phyloP scores from a whole-genome alignment of 2,888 invertebrate species.

The Epistrophella euchroma region DNA sequence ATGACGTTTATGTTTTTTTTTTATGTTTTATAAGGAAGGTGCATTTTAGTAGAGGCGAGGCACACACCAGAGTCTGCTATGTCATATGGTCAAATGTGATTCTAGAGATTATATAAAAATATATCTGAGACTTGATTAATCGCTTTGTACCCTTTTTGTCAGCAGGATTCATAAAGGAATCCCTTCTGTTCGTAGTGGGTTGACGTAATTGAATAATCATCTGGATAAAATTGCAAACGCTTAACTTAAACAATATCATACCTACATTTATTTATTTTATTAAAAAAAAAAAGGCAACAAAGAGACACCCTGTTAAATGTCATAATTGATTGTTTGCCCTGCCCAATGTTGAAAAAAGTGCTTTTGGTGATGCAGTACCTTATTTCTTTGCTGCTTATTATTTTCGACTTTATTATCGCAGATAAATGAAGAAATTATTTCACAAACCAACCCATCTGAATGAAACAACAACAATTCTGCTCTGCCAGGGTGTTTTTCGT shows the following conservation, averaged over 20 bases:
- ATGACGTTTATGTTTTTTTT: slow-evolving; percentile 58
- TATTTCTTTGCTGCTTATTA: slow-evolving; percentile 63
- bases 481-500: slow-evolving; percentile 21
- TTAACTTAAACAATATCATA: slow-evolving; percentile 59
- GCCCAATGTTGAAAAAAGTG: slow-evolving; percentile 3
- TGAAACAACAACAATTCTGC: slow-evolving; percentile 48
- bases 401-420: slow-evolving; percentile 69
- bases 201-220: slow-evolving; percentile 74
- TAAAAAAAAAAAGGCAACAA: background rate
- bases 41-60: background rate
- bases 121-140: slow-evolving; percentile 69
- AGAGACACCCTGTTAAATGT: slow-evolving; percentile 52
- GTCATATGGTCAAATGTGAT: slow-evolving; percentile 75
- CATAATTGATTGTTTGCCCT: slow-evolving; percentile 72
- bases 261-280: background rate
- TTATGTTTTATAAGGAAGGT: slow-evolving; percentile 38
- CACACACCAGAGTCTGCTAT: background rate
- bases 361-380: slow-evolving; percentile 49
- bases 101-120: slow-evolving; percentile 57
- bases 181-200: slow-evolving; percentile 67
- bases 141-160: slow-evolving; percentile 51
- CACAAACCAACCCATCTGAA: slow-evolving; percentile 34
- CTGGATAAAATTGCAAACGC: slow-evolving; percentile 71
- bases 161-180: background rate
- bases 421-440: slow-evolving; percentile 75